Base-by-base conservation (phyloP, 2,888 invertebrate genomes). In the Drosophila stalkeri region DNA sequence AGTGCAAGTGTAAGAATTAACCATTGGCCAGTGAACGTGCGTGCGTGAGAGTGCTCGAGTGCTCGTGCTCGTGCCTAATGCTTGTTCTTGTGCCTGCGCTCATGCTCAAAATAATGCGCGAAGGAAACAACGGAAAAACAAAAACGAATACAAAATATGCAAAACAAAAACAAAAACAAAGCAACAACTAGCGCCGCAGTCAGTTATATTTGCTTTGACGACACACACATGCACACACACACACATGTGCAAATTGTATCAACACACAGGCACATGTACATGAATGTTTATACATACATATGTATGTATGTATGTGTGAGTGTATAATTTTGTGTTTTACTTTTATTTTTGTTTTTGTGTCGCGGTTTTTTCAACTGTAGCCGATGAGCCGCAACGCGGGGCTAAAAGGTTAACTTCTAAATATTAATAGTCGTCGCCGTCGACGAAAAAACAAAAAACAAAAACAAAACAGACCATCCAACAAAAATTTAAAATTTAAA, bases 321-420 rank as follows among this genome's bases (percentile, higher is more conserved):
- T 63, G 39, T 61, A 62, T 44, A 61, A 77, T 64, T 69, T 68
- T 44, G 77, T 69, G 64, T 31, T 60, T 82, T 66, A 73, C 51
- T 72, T 81, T 64, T 63, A 63, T 79, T 65, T 59, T 64, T 60
- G 35, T 59, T 59, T 46, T 66, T 71, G 54, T 80, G 62, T 77
- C 51, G 66, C 54, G 51, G 12, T 71, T 72, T 72, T 79, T 80
- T 65, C 78, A 71, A 79, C 78, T 83, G 80, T 86, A 86, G 82
- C 81, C 89, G 77, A 79, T 83, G 86, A 83, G 80, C 81, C 83
- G 80, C 75, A 76, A 81, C 79, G 74, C 74, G 57, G 80, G 92
- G 91, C 90, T 91, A 91, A 90, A 90, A 91, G 91, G 91, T 91
- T 92, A 91, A 92, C 92, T 91, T 91, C 91, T 91, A 91, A 91